These are phyloP conservation scores for Tragopan temminckii DNA, from an alignment of 2,797 vertebrate genomes.

Conservation along the genomic window DNA sequence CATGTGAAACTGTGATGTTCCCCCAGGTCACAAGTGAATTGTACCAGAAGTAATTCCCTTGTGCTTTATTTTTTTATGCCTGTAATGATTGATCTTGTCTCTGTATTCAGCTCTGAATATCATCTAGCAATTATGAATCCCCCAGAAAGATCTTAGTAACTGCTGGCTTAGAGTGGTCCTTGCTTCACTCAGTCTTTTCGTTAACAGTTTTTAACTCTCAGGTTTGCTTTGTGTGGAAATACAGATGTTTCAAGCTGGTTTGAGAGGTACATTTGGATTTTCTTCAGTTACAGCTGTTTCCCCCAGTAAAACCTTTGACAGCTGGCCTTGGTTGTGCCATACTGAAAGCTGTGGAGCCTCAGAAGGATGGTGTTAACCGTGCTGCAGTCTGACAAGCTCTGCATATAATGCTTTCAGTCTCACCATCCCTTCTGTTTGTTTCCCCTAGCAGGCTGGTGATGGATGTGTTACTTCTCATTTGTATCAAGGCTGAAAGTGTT, in stretches of 20 bases:
- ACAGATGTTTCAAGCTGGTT: not conserved
- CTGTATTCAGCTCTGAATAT: slow-evolving; percentile 14
- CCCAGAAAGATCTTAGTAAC: not conserved
- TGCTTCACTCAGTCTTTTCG: slow-evolving; percentile 31
- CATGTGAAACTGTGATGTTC: slow-evolving; percentile 12
- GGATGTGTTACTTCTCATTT: not conserved
- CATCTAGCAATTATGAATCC: not conserved
- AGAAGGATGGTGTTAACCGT: not conserved
- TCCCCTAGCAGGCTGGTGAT: not conserved
- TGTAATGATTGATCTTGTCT: not conserved
- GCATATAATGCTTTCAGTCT: not conserved
- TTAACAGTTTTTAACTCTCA: slow-evolving; percentile 25
- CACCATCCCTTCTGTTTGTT: not conserved
- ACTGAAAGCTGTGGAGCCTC: not conserved
- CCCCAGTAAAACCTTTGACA: not conserved
- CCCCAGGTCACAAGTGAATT: not conserved
- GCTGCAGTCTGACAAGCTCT: not conserved
- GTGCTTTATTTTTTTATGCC: not conserved
- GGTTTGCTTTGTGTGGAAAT: slow-evolving; percentile 24
- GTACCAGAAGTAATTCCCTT: slow-evolving; percentile 2
- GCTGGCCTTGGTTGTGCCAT: not conserved
- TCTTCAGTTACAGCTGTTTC: not conserved
- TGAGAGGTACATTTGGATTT: not conserved
- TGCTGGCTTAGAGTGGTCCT: not conserved
- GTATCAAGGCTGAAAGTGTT: not conserved